Evolutionary conservation across 2,113 vertebrate species (phyloP).

Genomic region (Tretioscincus oriximinensis): DNA sequence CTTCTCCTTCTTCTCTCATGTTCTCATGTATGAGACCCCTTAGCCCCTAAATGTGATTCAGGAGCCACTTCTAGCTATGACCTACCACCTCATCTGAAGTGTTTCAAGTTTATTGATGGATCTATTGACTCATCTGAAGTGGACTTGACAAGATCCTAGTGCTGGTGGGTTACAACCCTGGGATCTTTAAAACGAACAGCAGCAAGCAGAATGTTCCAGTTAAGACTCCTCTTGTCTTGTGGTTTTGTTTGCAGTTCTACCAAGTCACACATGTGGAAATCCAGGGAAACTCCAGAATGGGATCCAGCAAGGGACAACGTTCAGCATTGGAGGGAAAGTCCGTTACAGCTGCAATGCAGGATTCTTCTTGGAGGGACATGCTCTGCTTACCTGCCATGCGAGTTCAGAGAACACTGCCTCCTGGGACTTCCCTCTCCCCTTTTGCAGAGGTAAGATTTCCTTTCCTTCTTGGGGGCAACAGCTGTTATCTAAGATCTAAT

Average conservation of each 20-base stretch:
- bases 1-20: too few relatives aligned
- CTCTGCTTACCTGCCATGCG: slow-evolving; percentile 89
- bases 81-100: too few relatives aligned
- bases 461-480: background rate
- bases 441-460: slow-evolving; percentile 86
- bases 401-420: slow-evolving; percentile 82
- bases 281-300: slow-evolving; percentile 91
- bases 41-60: too few relatives aligned
- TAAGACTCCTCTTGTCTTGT: slow-evolving; percentile 18
- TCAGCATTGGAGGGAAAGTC: slow-evolving; percentile 95
- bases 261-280: slow-evolving; percentile 95
- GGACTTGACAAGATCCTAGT: too few relatives aligned
- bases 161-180: too few relatives aligned
- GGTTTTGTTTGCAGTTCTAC: slow-evolving; percentile 79
- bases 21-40: too few relatives aligned
- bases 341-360: slow-evolving; percentile 93
- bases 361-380: slow-evolving; percentile 93
- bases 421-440: slow-evolving; percentile 97
- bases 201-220: background rate
- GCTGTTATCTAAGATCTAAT: background rate
- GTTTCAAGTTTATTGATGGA: too few relatives aligned
- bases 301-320: slow-evolving; percentile 90
- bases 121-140: too few relatives aligned
- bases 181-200: too few relatives aligned
- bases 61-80: too few relatives aligned